phyloP scores from a whole-genome alignment of 2,797 vertebrate genomes.

The Phrynocephalus vlangalii region DNA sequence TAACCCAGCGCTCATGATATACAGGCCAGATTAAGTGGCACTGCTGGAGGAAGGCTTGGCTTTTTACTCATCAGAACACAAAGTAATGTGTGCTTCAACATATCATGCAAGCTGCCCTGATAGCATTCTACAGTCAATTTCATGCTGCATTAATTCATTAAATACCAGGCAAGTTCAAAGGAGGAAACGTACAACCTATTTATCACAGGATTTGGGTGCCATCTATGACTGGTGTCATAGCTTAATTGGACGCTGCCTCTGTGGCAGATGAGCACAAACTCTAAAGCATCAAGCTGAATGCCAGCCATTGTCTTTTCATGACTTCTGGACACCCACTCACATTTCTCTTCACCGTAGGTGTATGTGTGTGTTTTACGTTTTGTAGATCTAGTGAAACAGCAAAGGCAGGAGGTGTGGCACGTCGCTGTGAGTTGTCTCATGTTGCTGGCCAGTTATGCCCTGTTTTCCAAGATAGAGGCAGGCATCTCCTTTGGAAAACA shows the following conservation, averaged over 20 bases:
- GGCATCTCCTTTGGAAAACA: not conserved
- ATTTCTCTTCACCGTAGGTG: not conserved
- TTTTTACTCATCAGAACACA: not conserved
- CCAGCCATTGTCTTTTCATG: not conserved
- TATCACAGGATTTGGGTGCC: not conserved
- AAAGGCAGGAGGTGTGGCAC: not conserved
- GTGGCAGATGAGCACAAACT: not conserved
- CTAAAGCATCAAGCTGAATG: not conserved
- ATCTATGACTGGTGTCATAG: not conserved
- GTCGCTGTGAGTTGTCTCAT: not conserved
- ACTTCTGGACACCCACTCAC: not conserved
- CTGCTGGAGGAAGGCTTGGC: accelerated
- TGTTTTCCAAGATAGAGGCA: not conserved
- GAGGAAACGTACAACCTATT: not conserved
- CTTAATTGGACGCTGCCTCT: not conserved
- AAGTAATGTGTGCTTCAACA: not conserved
- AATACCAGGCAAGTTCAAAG: not conserved
- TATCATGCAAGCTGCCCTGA: not conserved
- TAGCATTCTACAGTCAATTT: not conserved
- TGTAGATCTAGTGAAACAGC: not conserved
- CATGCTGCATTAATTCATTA: not conserved
- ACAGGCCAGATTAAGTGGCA: not conserved
- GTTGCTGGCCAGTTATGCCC: no score
- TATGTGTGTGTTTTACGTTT: not conserved
- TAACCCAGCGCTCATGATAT: not conserved